phyloP scores from a whole-genome alignment of 2,113 vertebrate genomes.

The Tyrannus savana region DNA sequence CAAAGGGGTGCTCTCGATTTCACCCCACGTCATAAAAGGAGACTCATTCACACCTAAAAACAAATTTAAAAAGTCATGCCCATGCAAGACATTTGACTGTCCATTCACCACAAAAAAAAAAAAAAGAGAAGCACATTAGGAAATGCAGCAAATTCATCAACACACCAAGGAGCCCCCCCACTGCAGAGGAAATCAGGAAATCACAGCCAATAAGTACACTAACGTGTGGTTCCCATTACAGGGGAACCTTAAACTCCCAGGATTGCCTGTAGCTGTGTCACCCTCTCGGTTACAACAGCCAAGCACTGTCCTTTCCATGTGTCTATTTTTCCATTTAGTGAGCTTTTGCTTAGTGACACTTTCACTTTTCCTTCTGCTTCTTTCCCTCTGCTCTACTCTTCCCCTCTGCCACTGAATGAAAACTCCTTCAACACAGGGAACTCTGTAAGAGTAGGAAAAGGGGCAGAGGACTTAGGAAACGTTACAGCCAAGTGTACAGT shows the following conservation, averaged over 20 bases:
- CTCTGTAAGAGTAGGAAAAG: not conserved
- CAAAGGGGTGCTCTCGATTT: conserved; percentile 95
- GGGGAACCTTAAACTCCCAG: not conserved
- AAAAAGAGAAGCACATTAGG: not conserved
- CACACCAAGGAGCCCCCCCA: not conserved
- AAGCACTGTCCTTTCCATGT: not conserved
- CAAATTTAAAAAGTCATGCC: not conserved
- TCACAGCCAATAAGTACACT: not conserved
- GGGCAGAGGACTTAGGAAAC: not conserved
- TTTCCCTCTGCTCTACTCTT: not conserved
- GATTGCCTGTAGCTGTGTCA: not conserved
- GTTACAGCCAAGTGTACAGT: not conserved
- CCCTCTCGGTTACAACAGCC: not conserved
- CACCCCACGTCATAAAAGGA: conserved; percentile 97
- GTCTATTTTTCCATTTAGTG: not conserved
- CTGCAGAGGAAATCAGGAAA: not conserved
- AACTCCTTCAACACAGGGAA: rapidly evolving
- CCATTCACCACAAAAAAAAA: not conserved
- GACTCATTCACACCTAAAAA: conserved; percentile 88
- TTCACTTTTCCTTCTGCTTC: not conserved
- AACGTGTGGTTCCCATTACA: not conserved
- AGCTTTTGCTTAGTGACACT: not conserved
- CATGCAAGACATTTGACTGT: not conserved
- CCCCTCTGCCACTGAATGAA: not conserved
- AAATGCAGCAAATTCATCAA: not conserved